These are phyloP conservation scores for Cyclina sinensis DNA, from an alignment of 1,140 invertebrate genomes.

Conservation along the genomic window DNA sequence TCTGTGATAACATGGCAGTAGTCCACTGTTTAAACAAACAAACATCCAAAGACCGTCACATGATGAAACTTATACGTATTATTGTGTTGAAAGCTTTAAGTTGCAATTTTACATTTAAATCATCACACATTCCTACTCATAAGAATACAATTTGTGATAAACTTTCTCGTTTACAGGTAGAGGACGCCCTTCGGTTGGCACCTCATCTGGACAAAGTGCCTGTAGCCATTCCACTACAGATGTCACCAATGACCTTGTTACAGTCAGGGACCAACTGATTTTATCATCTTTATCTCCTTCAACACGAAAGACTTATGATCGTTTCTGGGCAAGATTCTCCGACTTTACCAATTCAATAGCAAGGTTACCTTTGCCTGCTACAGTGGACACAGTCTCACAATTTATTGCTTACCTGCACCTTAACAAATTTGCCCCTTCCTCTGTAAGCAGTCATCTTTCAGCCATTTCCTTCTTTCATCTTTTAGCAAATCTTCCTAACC, in stretches of 20 bases:
- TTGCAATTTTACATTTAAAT: not conserved
- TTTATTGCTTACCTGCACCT: not conserved
- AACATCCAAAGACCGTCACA: conserved; percentile 10
- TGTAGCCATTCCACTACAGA: not conserved
- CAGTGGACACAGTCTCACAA: not conserved
- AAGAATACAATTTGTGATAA: conserved; percentile 27
- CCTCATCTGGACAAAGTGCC: conserved; percentile 36
- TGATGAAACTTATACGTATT: conserved; percentile 31
- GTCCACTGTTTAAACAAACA: conserved; percentile 45
- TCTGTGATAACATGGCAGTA: conserved; percentile 21
- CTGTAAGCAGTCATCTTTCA: not conserved
- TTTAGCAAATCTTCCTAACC: not conserved
- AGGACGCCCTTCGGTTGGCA: not conserved
- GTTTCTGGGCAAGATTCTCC: not conserved
- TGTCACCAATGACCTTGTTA: conserved; percentile 4
- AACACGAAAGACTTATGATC: not conserved
- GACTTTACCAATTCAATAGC: not conserved
- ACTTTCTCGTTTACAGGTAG: conserved; percentile 30
- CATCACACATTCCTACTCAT: not conserved
- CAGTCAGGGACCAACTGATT: not conserved
- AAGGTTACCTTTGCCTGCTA: too few species aligned
- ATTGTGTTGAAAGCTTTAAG: conserved; percentile 18
- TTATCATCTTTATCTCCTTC: not conserved
- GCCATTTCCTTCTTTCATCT: not conserved
- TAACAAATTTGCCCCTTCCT: not conserved